These are phyloP conservation scores for Nothocercus julius DNA, from an alignment of 2,113 vertebrate genomes.

Conservation along the genomic window DNA sequence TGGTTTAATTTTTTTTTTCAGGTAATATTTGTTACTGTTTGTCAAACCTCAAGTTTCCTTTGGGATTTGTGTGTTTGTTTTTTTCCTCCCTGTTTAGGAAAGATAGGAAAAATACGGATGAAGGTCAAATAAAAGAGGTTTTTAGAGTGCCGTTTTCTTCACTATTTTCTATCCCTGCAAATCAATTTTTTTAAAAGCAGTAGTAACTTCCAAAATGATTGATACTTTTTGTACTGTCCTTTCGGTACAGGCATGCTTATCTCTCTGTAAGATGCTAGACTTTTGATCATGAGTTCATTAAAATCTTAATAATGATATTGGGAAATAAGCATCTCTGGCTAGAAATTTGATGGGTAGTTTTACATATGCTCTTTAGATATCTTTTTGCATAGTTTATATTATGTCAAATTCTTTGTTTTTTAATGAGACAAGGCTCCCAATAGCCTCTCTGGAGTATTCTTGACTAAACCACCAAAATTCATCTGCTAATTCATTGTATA, in stretches of 20 bases:
- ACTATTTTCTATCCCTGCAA: neutral
- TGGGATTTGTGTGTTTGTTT: neutral
- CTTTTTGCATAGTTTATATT: neutral
- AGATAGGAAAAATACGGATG: neutral
- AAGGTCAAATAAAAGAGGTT: neutral
- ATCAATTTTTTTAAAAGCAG: neutral
- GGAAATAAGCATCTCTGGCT: neutral
- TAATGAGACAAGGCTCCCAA: neutral
- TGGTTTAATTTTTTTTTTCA: neutral
- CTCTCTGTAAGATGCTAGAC: neutral
- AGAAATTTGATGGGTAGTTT: fast-evolving
- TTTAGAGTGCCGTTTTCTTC: neutral
- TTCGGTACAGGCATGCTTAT: neutral
- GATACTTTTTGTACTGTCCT: neutral
- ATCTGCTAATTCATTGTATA: neutral
- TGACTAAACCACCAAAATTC: neutral
- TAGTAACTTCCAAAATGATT: neutral
- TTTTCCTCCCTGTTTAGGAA: neutral
- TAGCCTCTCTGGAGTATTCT: neutral
- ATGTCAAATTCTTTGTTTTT: neutral
- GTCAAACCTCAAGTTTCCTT: neutral
- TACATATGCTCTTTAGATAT: neutral
- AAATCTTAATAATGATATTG: neutral
- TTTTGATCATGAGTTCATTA: neutral
- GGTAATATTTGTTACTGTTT: slow-evolving; percentile 5